These are phyloP conservation scores for Uloborus plumipes DNA, from an alignment of 2,888 invertebrate genomes.

Conservation along the genomic window DNA sequence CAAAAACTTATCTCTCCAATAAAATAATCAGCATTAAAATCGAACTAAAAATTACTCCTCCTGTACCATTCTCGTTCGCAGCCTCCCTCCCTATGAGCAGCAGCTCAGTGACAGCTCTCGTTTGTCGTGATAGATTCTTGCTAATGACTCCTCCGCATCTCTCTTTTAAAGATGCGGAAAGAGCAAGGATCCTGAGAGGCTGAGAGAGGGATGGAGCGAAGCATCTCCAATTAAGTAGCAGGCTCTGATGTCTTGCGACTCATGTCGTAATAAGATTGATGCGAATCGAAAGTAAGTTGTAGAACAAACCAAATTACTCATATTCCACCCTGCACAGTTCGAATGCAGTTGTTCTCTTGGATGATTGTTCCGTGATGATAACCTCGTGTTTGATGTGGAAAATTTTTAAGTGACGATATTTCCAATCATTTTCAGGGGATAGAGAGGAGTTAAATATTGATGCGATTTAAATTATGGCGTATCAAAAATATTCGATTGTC, in stretches of 20 bases:
- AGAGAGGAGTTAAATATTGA: slow-evolving; percentile 24
- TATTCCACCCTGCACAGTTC: slow-evolving; percentile 30
- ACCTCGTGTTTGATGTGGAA: slow-evolving; percentile 27
- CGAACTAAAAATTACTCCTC: slow-evolving; percentile 4
- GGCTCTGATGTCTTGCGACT: slow-evolving; percentile 44
- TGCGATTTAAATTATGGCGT: slow-evolving; percentile 35
- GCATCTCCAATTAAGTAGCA: slow-evolving; percentile 63
- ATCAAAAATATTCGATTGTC: slow-evolving; percentile 3
- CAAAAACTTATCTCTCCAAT: no score
- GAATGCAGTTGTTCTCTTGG: slow-evolving; percentile 14
- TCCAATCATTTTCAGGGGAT: not conserved
- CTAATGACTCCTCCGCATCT: slow-evolving; percentile 55
- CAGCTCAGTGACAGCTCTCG: slow-evolving; percentile 55
- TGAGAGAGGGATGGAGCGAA: slow-evolving; percentile 19
- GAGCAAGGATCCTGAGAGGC: slow-evolving; percentile 27
- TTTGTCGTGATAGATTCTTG: slow-evolving; percentile 64
- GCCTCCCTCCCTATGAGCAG: slow-evolving; percentile 21
- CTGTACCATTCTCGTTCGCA: slow-evolving; percentile 39
- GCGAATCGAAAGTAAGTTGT: slow-evolving; percentile 61
- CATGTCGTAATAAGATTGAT: slow-evolving; percentile 61
- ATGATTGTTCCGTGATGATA: slow-evolving; percentile 25
- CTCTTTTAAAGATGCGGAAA: slow-evolving; percentile 48
- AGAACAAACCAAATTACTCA: slow-evolving; percentile 64
- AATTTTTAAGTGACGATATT: slow-evolving; percentile 53
- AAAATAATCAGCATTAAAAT: not conserved